Base-by-base conservation (phyloP, 2,888 invertebrate genomes). In the Furcula furcula region DNA sequence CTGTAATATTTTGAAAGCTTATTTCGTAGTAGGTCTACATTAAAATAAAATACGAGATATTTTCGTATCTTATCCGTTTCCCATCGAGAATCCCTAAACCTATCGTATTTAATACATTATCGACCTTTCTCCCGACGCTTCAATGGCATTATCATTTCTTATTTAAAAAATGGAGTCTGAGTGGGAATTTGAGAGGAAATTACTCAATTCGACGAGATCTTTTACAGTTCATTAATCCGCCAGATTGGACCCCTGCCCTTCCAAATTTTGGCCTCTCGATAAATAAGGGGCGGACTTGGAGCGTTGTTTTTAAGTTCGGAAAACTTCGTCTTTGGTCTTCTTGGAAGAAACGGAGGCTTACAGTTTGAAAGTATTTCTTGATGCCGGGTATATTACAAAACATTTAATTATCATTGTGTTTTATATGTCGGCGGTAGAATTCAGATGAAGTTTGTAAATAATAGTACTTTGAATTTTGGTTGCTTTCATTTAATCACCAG, bases 211-310 rank as follows among this genome's bases (percentile, higher is more conserved):
- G 61, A 58, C 67, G 68, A 66, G 76, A 77, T 82, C 79, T 75
- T 86, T 86, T 73, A 77, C 86, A 82, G 80, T 70, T 81, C 86
- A 85, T 86, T 85, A 85, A 73, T 68, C 68, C 57, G 51, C 62
- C 71, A 78, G 80, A 84, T 85, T 82, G 83, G 72, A 63, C 56
- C 62, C 61, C 61, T 61, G 60, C 53, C 56, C 74, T 62, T 55
- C 61, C 66, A 59, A 74, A 80, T 76, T 68, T 77, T 69, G 60
- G 65, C 64, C 62, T 45, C 40, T 66, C 57, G 64, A 63, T 68
- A 73, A 76, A 74, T 68, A 63, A 55, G 60, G 57, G 62, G 48
- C 55, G 64, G 40, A 65, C 55, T 63, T 40, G 49, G 42, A 30
- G 38, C 13, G 45, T 28, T 37, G 37, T 36, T 45, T 47, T 51